Evolutionary conservation across 2,797 vertebrate species (phyloP), one percentile per base, ranked within the genome.

Genomic region (Delichon dasypus): DNA sequence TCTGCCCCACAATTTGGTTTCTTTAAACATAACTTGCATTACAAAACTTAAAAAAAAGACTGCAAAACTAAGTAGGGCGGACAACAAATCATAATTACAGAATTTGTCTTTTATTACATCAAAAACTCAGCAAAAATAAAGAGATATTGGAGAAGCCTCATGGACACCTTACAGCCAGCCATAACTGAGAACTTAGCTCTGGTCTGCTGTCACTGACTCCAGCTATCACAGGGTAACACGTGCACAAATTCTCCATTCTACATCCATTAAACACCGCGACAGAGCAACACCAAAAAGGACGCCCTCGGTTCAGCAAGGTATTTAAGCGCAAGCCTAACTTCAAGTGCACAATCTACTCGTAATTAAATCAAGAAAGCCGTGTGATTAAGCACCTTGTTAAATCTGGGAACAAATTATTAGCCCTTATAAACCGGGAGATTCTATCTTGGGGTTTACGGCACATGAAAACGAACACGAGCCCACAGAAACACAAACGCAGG

Each of bases 341-440:
- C 34, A 75, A 86, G 40, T 29, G 34, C 15, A 67, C 19, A 6
- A 92, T 38, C 57, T 55, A 36, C 47, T 85, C 32, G 62, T 57
- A 94, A 92, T 90, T 71, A 84, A 89, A 79, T 58, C 68, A 83
- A 87, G 78, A 79, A 92, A 83, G 85, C 36, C 40, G 7, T n/a
- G n/a, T 7, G 27, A 89, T 88, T 92, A 96, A 93, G 61, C 32
- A 60, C 55, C 94, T 94, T 92, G 89, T 95, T 94, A 95, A 96
- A 85, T 27, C 6, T 66, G 48, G 73, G 44, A 88, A 93, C 85
- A 96, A 95, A 89, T 92, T 81, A 92, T 74, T 74, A 88, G 78
- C 54, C 61, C 72, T 77, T 93, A 92, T 83, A 95, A 95, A 95
- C 29, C 48, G 42, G n/a, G 54, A 89, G 90, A 95, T 94, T 80